phyloP scores from a whole-genome alignment of 1,140 invertebrate genomes.

The Berghia stephanieae region DNA sequence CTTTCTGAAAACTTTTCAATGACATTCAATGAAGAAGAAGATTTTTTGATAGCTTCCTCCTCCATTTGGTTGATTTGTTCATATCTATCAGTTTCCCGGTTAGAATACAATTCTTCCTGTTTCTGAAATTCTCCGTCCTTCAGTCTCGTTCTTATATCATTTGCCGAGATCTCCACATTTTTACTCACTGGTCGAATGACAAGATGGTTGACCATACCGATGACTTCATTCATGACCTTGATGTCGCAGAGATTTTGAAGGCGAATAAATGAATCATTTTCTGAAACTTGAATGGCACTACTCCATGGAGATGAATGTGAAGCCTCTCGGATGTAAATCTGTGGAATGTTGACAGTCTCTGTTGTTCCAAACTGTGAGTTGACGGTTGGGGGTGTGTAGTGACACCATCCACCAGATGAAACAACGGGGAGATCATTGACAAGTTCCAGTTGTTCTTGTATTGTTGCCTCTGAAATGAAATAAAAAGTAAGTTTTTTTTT shows the following conservation, averaged over 20 bases:
- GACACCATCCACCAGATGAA: constrained; percentile 44
- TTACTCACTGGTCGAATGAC: constrained; percentile 75
- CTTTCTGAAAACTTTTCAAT: too few relatives aligned
- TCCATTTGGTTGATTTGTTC: too few relatives aligned
- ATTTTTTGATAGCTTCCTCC: too few relatives aligned
- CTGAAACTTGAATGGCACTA: constrained; percentile 60
- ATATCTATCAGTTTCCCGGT: too few relatives aligned
- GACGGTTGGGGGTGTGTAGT: constrained; percentile 65
- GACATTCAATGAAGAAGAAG: too few relatives aligned
- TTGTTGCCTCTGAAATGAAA: constrained; percentile 45
- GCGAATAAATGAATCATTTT: constrained; percentile 70
- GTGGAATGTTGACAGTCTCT: constrained; percentile 44
- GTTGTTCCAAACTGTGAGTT: constrained; percentile 45
- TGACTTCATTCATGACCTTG: constrained; percentile 73
- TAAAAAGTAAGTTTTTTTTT: too few relatives aligned
- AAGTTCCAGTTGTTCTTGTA: constrained; percentile 64
- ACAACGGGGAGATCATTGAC: constrained; percentile 56
- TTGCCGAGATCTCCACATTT: constrained; percentile 76
- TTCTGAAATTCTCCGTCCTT: too few relatives aligned
- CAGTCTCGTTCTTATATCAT: constrained; percentile 75
- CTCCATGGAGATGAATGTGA: constrained; percentile 58
- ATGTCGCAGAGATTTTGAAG: constrained; percentile 77
- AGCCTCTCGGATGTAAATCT: constrained; percentile 47
- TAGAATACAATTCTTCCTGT: too few relatives aligned
- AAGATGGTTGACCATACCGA: constrained; percentile 69